Base-by-base conservation (phyloP, 2,797 vertebrate species). In the Etheostoma perlongum region DNA sequence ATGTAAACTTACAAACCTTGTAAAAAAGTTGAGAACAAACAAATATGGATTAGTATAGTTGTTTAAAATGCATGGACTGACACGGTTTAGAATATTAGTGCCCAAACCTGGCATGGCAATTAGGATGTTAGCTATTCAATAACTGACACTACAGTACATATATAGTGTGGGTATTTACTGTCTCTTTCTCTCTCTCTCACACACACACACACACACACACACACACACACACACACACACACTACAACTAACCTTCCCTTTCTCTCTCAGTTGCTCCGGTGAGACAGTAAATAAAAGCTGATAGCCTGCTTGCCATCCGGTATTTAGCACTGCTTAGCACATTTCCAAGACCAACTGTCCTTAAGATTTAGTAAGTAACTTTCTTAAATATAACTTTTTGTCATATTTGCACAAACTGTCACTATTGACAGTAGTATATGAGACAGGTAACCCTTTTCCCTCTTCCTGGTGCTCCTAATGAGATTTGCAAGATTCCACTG, bases 231-330 rank as follows among this genome's bases (percentile, higher is more conserved):
- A 62, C 61, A 63, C 61, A 67, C 65, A 60, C 49, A 78, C 65
- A 78, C 75, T 5, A 68, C 80, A 71, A 74, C 67, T 62, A 73
- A 73, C 75, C 61, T 58, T 95, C 93, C 93, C 95, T 94, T 94
- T 94, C 94, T 95, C 93, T 94, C 67, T 84, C 57, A 60, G 94
- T 93, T 93, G 90, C 92, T 95, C 84, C 3, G 53, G 67, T 94
- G 91, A 84, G 62, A 76, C 95, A 72, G 96, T 94, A 96, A 95
- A 96, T 75, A 57, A 84, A 76, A 84, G 74, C 82, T 46, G 71
- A 83, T 74, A 57, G 61, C 69, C 65, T 40, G 30, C 63, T 67
- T 44, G 68, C 68, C 58, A 53, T 76, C 66, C 67, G 65, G 59
- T 74, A 44, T 76, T 74, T 76, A 79, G 71, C 55, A 70, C 81